phyloP scores from a whole-genome alignment of 2,113 vertebrate genomes.

The Anseranas semipalmata region DNA sequence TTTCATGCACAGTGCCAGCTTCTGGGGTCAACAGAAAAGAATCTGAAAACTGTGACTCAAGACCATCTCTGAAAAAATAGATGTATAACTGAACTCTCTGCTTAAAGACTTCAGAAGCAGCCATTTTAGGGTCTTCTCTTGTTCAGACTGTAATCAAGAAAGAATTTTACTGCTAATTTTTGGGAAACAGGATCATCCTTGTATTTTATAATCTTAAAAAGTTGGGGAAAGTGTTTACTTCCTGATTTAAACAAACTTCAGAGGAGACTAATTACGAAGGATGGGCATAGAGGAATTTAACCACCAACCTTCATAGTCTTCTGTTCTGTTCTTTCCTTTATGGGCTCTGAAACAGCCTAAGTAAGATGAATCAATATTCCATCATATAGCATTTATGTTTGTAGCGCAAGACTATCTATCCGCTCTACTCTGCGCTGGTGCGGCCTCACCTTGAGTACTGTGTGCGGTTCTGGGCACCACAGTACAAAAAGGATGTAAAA shows the following conservation, averaged over 20 bases:
- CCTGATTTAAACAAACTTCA: background rate
- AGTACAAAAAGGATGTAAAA: no score
- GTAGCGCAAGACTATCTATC: background rate
- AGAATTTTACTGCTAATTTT: background rate
- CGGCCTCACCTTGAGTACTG: no score
- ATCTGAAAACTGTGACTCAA: background rate
- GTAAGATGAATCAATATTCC: background rate
- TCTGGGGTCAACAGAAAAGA: background rate
- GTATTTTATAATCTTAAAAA: background rate
- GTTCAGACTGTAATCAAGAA: background rate
- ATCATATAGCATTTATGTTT: background rate
- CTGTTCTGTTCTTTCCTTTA: background rate
- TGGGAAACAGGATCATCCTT: background rate
- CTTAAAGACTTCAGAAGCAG: background rate
- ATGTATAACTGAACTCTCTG: background rate
- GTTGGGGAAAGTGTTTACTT: background rate
- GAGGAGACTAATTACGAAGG: background rate
- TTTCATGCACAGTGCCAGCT: background rate
- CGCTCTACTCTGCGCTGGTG: no score
- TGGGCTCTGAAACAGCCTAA: background rate
- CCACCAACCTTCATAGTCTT: background rate
- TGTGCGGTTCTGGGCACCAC: no score
- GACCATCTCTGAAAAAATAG: background rate
- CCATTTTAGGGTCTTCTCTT: background rate
- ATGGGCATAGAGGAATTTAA: background rate